Evolutionary conservation across 1,140 invertebrate genomes (phyloP).

Genomic region (Cephus cinctus): DNA sequence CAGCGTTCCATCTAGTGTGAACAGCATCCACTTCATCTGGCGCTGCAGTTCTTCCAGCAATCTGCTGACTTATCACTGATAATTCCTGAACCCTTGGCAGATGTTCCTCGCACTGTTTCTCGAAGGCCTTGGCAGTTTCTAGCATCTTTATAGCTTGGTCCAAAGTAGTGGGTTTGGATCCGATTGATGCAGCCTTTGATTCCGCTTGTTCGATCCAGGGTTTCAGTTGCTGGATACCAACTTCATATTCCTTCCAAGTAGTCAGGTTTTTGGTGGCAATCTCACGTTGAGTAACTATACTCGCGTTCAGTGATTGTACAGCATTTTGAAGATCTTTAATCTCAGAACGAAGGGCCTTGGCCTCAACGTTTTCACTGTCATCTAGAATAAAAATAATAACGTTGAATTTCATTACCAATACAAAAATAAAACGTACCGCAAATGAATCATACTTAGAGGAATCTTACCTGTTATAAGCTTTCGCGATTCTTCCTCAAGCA

Average conservation of each 20-base stretch:
- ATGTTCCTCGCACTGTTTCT: conserved; percentile 75
- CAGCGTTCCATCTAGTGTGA: conserved; percentile 73
- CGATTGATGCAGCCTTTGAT: conserved; percentile 66
- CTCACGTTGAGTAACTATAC: conserved; percentile 70
- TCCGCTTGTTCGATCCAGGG: conserved; percentile 89
- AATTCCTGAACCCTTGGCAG: conserved; percentile 72
- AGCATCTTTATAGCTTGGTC: conserved; percentile 77
- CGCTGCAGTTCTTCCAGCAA: conserved; percentile 70
- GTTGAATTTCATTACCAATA: conserved; percentile 7
- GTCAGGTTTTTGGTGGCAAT: conserved; percentile 73
- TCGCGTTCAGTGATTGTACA: conserved; percentile 67
- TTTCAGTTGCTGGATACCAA: conserved; percentile 73
- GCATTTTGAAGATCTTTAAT: conserved; percentile 68
- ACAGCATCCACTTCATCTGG: conserved; percentile 81
- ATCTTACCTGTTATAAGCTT: conserved; percentile 62
- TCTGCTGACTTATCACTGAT: conserved; percentile 69
- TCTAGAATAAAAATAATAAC: conserved; percentile 37
- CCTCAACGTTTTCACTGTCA: conserved; percentile 64
- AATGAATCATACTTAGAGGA: conserved; percentile 10
- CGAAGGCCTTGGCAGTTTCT: conserved; percentile 66
- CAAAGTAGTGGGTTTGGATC: conserved; percentile 73
- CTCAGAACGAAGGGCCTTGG: conserved; percentile 67
- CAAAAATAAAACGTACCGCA: conserved; percentile 12
- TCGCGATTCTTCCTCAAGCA: conserved; percentile 73
- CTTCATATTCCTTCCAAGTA: conserved; percentile 84